Conservation (phyloP, 2,888 invertebrate genomes). For the Macrophya annulata region DNA sequence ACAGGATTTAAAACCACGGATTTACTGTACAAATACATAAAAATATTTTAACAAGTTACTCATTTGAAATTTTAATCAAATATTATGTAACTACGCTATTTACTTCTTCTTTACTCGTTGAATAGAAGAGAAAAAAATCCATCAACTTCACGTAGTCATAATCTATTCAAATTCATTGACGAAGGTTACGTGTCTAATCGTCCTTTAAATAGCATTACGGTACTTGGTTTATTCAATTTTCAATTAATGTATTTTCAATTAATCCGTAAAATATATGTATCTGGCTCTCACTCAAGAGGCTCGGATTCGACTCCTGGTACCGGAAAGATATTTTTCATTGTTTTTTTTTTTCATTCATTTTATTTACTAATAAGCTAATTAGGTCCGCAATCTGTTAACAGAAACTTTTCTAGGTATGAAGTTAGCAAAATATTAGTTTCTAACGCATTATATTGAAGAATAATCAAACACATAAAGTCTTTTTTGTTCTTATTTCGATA, state of each 20-base stretch:
- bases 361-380: no score
- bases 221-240: no score
- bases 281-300: constrained; percentile 83
- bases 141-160: not conserved
- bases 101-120: not conserved
- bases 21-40: not conserved
- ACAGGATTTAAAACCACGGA: not conserved
- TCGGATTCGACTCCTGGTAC: constrained; percentile 84
- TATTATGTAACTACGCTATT: not conserved
- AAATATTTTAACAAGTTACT: not conserved
- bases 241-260: not conserved
- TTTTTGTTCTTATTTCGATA: not conserved
- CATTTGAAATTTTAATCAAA: constrained; percentile 9
- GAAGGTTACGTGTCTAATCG: not conserved
- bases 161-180: not conserved
- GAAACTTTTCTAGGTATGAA: not conserved
- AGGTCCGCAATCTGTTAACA: no score
- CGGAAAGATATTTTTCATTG: constrained; percentile 78
- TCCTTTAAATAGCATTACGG: not conserved
- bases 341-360: not conserved
- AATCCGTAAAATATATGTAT: constrained; percentile 80
- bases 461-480: not conserved
- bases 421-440: not conserved
- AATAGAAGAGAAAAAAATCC: not conserved
- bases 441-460: not conserved